phyloP scores from a whole-genome alignment of 2,113 vertebrate genomes.

The Meleagris gallopavo region DNA sequence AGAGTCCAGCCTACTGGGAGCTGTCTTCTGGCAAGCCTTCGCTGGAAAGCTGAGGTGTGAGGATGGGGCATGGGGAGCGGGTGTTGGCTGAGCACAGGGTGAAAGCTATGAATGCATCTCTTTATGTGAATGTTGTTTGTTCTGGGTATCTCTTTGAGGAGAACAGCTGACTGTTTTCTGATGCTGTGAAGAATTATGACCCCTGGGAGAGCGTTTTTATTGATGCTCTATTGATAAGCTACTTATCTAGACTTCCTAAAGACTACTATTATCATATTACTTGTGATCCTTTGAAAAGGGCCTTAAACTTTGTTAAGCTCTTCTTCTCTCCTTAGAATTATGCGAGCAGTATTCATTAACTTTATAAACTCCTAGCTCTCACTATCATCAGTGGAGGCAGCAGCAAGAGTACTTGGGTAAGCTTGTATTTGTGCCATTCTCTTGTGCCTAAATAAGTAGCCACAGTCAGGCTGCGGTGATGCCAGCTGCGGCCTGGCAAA shows the following conservation, averaged over 20 bases:
- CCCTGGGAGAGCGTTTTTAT: neutral
- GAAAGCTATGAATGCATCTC: neutral
- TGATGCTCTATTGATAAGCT: neutral
- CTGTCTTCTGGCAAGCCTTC: neutral
- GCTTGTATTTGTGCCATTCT: neutral
- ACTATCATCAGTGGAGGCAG: neutral
- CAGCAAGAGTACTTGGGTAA: neutral
- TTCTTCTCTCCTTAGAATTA: neutral
- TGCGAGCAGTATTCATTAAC: neutral
- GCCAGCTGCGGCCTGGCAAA: neutral
- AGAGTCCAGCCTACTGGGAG: neutral
- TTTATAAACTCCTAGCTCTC: neutral
- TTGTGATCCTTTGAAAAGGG: neutral
- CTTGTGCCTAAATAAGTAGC: neutral
- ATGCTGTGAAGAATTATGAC: neutral
- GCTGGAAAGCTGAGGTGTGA: neutral
- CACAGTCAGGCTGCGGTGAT: neutral
- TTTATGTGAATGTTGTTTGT: neutral
- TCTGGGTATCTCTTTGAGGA: neutral
- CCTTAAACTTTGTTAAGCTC: neutral
- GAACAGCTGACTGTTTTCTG: neutral
- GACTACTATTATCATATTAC: neutral
- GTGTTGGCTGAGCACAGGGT: neutral
- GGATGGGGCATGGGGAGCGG: neutral
- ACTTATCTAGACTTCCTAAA: constrained; percentile 1